Base-by-base conservation (phyloP, 2,888 invertebrate genomes). In the Phyto melanocephala region DNA sequence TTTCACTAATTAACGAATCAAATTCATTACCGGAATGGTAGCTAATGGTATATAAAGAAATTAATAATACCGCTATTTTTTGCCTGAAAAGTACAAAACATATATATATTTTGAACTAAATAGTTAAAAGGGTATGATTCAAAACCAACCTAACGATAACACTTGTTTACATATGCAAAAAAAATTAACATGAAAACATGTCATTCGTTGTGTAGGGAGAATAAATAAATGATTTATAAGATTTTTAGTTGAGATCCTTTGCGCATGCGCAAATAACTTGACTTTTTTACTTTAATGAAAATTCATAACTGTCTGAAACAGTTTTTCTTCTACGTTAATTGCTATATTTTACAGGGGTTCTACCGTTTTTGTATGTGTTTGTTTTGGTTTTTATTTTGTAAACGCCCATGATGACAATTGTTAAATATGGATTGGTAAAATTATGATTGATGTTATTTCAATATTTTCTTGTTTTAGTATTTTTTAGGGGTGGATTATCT, bases 241-340 rank as follows among this genome's bases (percentile, higher is more conserved):
- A 47, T 52, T 28, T 72, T 24, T 13, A 60, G 17, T 83, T 85
- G 50, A 45, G 80, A 62, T 86, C 86, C 85, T 83, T 85, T 88
- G 87, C 89, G 89, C 89, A 87, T 89, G 89, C 88, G 88, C 89
- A 89, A 88, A 89, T 88, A 86, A 85, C 86, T 87, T 86, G 3
- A 40, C 4, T n/a, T 11, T 52, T 50, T 45, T 28, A 45, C n/a
- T 52, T 17, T 20, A 52, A 45, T 42, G 17, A 15, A 45, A 54
- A 54, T 54, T 22, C 40, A 67, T 22, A 33, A 22, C 45, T 54
- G 15, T 40, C 37, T 35, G 10, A 2, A 1, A 22, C 10, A 42
- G 37, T 62, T 58, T 52, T 84, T 84, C 63, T 37, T 33, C 13
- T 22, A 37, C 20, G n/a, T 20, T 22, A n/a, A 37, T 62, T 68